Base-by-base conservation (phyloP, 2,113 vertebrate species). In the Dasyornis broadbenti region DNA sequence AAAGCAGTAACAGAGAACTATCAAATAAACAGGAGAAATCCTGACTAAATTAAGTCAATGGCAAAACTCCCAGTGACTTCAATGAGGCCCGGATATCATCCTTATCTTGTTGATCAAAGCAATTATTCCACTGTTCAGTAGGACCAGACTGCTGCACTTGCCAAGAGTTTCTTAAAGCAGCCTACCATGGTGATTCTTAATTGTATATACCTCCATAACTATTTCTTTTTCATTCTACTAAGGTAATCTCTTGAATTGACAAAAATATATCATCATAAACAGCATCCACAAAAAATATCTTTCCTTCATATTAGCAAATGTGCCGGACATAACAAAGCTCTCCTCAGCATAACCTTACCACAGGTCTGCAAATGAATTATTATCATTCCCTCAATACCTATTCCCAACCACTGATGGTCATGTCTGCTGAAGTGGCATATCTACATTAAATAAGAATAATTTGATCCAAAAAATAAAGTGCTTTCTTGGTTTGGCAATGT, bases 111-210 rank as follows among this genome's bases (percentile, higher is more conserved):
- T 64, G 68, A 92, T 92, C 89, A 70, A 76, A 92, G 80, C 44
- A 85, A 86, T 79, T 86, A 61, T 69, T 88, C 86, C 64, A 44
- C 50, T 90, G 47, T 75, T 90, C 80, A 93, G 90, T 96, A 75
- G 71, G 89, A 97, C 69, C 35, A 77, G 40, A 53, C 56, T 87
- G 86, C 52, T 75, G 80, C 30, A 71, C 73, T 44, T 75, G 88
- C 90, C 91, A 95, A 94, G 63, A 92, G 91, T 92, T 87, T 96
- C 89, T 96, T 90, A 87, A 86, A 47, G 42, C 65, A 95, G 76
- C 77, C 73, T 92, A 75, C 30, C 42, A 35, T 12, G 33, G 15
- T 6, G 14, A 64, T 33, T 37, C 18, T 33, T 53, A 68, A 52
- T 54, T 56, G 6, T 18, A 57, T 53, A 75, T 30, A 64, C 8